Evolutionary conservation across 2,113 vertebrate genomes (phyloP).

Genomic region (Hystrix brachyura): DNA sequence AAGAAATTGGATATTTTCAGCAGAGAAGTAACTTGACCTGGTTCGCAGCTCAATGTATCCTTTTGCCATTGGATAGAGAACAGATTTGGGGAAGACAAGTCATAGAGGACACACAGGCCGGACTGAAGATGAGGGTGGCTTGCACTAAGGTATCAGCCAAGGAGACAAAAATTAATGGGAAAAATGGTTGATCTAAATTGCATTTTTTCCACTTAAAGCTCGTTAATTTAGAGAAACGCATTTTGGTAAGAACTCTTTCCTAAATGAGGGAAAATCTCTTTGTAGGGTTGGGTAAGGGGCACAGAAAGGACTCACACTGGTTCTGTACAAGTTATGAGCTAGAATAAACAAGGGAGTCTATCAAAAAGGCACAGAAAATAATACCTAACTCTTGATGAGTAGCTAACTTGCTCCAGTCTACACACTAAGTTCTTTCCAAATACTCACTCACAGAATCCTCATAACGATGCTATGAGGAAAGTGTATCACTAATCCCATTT

Average conservation of each 20-base stretch:
- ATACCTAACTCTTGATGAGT: neutral
- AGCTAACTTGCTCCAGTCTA: neutral
- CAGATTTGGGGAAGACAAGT: neutral
- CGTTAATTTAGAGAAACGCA: constrained; percentile 14
- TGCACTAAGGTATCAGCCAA: neutral
- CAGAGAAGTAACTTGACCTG: neutral
- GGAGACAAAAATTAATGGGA: neutral
- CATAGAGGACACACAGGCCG: neutral
- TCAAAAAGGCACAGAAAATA: constrained; percentile 13
- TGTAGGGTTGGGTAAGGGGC: neutral
- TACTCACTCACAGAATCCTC: neutral
- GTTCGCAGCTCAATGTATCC: neutral
- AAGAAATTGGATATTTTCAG: constrained; percentile 41
- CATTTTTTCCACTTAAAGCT: constrained; percentile 6
- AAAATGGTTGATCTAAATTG: neutral
- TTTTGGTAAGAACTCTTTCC: neutral
- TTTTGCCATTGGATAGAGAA: constrained; percentile 17
- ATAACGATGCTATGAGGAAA: neutral
- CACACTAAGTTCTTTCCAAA: neutral
- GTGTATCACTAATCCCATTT: neutral
- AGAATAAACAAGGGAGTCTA: neutral
- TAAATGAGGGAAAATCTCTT: neutral
- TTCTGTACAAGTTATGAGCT: neutral
- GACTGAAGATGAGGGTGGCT: neutral
- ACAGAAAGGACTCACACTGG: neutral